Conservation (phyloP, 2,113 vertebrate species). For the Corythornis madagascariensis region DNA sequence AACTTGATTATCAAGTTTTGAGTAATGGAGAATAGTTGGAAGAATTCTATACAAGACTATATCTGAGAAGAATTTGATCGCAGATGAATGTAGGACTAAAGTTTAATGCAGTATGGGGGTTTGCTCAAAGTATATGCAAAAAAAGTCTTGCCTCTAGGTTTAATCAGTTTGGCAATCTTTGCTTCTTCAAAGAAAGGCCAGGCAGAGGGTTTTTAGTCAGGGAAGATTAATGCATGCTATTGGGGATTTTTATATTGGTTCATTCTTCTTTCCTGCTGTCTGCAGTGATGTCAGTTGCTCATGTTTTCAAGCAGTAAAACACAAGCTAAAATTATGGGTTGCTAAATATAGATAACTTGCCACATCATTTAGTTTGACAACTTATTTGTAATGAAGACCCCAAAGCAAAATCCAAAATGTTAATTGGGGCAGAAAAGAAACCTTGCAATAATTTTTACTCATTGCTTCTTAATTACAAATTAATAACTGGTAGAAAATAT, state of each 20-base stretch:
- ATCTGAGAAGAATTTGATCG: not conserved
- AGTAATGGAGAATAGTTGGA: not conserved
- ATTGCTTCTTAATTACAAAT: slow-evolving; percentile 42
- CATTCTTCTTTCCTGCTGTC: slow-evolving; percentile 39
- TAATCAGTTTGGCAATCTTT: not conserved
- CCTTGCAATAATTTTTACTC: slow-evolving; percentile 22
- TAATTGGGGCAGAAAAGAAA: slow-evolving; percentile 63
- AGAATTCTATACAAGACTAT: not conserved
- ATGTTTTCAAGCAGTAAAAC: slow-evolving; percentile 30
- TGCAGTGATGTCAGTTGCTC: slow-evolving; percentile 2
- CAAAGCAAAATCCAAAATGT: slow-evolving; percentile 50
- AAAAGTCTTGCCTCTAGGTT: not conserved
- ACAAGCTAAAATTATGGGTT: slow-evolving; percentile 52
- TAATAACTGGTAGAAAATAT: not conserved
- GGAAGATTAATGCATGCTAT: not conserved
- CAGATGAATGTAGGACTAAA: not conserved
- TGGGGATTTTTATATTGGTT: slow-evolving; percentile 17
- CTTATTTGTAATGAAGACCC: slow-evolving; percentile 52
- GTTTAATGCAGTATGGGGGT: not conserved
- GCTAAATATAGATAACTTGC: slow-evolving; percentile 54
- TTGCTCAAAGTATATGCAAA: not conserved
- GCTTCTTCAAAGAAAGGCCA: not conserved
- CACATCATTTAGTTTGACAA: slow-evolving; percentile 52
- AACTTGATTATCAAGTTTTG: not conserved
- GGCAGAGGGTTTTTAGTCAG: slow-evolving; percentile 1